Evolutionary conservation across 2,113 vertebrate species (phyloP), one percentile per base, ranked within the genome.

Genomic region (Mugil cephalus): DNA sequence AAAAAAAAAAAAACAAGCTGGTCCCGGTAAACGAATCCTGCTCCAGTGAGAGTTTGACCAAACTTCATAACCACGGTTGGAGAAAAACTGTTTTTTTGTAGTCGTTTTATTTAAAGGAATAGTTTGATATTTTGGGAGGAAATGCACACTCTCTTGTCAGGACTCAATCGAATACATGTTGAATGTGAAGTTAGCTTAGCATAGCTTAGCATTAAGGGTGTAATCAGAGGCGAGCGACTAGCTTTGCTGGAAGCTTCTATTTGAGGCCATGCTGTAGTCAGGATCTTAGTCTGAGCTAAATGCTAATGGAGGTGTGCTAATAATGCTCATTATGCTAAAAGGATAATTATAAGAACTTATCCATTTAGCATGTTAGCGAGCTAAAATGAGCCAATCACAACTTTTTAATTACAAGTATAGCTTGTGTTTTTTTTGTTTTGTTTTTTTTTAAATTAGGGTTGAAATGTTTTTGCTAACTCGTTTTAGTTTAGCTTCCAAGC

Each of bases 1-100:
- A 58, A 43, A 62, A 55, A 56, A 48, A 77, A 75, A 63, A 48
- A 79, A 75, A 63, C 30, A 36, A 77, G 65, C 77, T 89, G 81
- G 77, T 82, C 67, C 69, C 74, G 78, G 74, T 69, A 58, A 78
- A 84, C 46, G 39, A 34, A 74, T 72, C 39, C 61, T 79, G 61
- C 68, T 77, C 64, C 65, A 77, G 43, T 63, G 39, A 64, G 52
- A 67, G 50, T 64, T 61, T 82, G 52, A 74, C 52, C 45, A 68
- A 40, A 67, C 36, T 7, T 80, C 52, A 40, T 50, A 19, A 77
- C 54, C 58, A 60, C 39, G 48, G 60, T 18, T 36, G 39, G n/a
- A 76, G 47, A 35, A 67, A 70, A 77, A 46, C 11, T 11, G 10
- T 59, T 43, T 34, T 40, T 54, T 47, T 15, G 17, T 58, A 10